Percentiles rank a stretch among this genome's conserved stretches.
phyloP scores from a whole-genome alignment of 2,888 invertebrate genomes.

The Eristalinus sepulchralis region DNA sequence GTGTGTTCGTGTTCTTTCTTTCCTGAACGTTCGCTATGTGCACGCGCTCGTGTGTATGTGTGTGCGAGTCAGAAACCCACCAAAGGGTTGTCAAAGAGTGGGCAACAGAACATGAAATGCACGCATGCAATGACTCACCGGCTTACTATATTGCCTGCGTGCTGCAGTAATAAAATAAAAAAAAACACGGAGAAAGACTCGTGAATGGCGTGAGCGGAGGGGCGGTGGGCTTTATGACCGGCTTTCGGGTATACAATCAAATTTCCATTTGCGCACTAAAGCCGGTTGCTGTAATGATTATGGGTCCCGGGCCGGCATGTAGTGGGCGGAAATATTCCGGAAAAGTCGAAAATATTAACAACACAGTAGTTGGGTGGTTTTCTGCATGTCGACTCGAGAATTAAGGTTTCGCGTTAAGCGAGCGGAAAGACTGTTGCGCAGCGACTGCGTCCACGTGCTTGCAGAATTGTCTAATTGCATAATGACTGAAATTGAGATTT shows the following conservation, averaged over 20 bases:
- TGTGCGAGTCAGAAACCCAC: slow-evolving; percentile 6
- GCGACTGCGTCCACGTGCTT: background rate
- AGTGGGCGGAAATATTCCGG: slow-evolving; percentile 26
- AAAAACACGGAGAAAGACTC: background rate
- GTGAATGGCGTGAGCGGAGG: slow-evolving; percentile 7
- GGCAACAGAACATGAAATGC: slow-evolving; percentile 37
- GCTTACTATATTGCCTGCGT: slow-evolving; percentile 25
- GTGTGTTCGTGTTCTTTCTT: slow-evolving; percentile 12
- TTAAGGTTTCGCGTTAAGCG: slow-evolving; percentile 21
- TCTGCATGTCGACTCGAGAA: slow-evolving; percentile 23
- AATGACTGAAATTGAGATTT: slow-evolving; percentile 9
- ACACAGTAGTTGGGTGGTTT: slow-evolving; percentile 14
- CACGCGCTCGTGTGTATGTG: no score
- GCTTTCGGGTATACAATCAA: slow-evolving; percentile 53
- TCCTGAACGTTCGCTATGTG: background rate
- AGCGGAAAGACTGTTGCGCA: background rate
- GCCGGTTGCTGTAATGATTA: slow-evolving; percentile 26
- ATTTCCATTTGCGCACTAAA: slow-evolving; percentile 49
- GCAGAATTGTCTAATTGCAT: slow-evolving; percentile 11
- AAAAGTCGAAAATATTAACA: slow-evolving; percentile 48
- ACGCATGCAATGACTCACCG: slow-evolving; percentile 55
- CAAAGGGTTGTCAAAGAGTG: slow-evolving; percentile 59
- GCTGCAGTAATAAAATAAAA: slow-evolving; percentile 6
- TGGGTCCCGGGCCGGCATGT: background rate
- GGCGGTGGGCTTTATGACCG: slow-evolving; percentile 55